phyloP scores from a whole-genome alignment of 2,888 invertebrate genomes.

The Eurytoma californica region DNA sequence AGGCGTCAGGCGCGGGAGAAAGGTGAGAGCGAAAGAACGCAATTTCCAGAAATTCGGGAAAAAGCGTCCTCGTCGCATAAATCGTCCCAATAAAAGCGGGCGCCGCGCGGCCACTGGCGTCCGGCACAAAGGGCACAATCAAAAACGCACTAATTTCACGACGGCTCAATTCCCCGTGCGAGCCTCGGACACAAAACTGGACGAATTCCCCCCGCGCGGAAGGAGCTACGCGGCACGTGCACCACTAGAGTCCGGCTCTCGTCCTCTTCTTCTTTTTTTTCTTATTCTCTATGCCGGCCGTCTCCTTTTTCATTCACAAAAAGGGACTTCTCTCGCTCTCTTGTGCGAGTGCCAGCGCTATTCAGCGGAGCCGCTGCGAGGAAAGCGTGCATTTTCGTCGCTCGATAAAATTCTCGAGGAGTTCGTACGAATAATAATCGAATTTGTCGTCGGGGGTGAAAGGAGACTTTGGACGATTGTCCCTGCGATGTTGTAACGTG shows the following conservation, averaged over 20 bases:
- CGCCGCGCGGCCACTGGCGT: too few species aligned
- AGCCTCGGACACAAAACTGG: slow-evolving; percentile 1
- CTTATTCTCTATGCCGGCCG: not conserved
- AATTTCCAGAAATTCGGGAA: too few species aligned
- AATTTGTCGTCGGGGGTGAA: slow-evolving; percentile 13
- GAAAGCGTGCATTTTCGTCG: slow-evolving; percentile 33
- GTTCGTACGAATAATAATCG: slow-evolving; percentile 22
- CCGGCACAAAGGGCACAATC: slow-evolving; percentile 26
- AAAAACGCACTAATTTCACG: slow-evolving; percentile 50
- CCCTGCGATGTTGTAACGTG: not conserved
- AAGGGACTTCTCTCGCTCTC: slow-evolving; percentile 4
- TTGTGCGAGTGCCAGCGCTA: not conserved
- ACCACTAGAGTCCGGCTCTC: slow-evolving; percentile 3
- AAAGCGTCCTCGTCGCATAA: too few species aligned
- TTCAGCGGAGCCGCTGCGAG: slow-evolving; percentile 8
- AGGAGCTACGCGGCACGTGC: slow-evolving; percentile 24
- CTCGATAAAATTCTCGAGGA: slow-evolving; percentile 48
- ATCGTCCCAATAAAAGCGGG: too few species aligned
- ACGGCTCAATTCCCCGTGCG: slow-evolving; percentile 31
- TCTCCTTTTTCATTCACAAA: slow-evolving; percentile 12
- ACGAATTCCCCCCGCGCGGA: slow-evolving; percentile 11
- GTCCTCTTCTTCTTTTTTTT: not conserved
- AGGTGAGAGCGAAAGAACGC: too few species aligned
- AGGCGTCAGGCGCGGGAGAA: too few species aligned
- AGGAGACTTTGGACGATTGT: not conserved